phyloP scores from a whole-genome alignment of 2,797 vertebrate species.

The Periparus ater region DNA sequence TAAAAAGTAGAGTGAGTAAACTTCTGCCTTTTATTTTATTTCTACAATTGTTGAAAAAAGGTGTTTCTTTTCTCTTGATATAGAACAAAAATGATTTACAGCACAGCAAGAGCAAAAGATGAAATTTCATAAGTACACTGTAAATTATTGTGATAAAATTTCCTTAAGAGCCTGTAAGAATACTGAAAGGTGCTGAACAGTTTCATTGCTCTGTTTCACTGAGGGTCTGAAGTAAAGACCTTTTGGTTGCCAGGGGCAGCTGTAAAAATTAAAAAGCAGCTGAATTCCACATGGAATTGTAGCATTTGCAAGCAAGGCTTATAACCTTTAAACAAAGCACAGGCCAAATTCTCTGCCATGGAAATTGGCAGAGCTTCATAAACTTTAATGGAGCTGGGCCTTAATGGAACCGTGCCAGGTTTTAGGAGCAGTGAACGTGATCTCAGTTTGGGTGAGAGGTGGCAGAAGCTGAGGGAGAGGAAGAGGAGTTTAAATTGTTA shows the following conservation, averaged over 20 bases:
- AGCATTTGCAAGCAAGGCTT: background rate
- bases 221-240: background rate
- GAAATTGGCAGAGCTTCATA: constrained; percentile 28
- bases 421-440: background rate
- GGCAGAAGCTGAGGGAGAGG: background rate
- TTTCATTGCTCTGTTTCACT: background rate
- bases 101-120: background rate
- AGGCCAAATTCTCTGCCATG: background rate
- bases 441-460: background rate
- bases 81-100: background rate
- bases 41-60: background rate
- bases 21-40: background rate
- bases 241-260: background rate
- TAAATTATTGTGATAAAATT: background rate
- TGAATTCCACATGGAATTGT: background rate
- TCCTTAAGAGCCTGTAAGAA: background rate
- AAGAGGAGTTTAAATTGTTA: background rate
- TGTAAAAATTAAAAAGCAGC: background rate
- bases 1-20: background rate
- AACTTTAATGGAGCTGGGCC: background rate
- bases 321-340: constrained; percentile 32
- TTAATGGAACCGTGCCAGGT: background rate
- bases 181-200: background rate
- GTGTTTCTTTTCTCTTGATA: background rate
- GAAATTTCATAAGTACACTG: background rate